Conservation (phyloP, 2,113 vertebrate genomes). For the Odocoileus virginianus region DNA sequence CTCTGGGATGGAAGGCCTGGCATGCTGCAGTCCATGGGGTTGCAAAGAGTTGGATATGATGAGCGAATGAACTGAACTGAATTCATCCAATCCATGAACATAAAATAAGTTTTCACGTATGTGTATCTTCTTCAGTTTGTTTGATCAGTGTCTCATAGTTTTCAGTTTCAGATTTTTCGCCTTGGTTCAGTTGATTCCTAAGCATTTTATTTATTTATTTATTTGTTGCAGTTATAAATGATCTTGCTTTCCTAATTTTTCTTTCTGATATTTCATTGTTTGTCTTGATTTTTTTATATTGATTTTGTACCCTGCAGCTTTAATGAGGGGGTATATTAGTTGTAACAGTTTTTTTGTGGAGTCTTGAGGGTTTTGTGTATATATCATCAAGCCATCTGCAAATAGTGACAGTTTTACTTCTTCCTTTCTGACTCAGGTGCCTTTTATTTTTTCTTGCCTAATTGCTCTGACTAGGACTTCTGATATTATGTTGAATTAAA, state of each 20-base stretch:
- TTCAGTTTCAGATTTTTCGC: neutral
- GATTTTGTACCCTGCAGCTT: neutral
- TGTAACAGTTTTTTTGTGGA: neutral
- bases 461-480: neutral
- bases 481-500: neutral
- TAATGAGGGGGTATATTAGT: neutral
- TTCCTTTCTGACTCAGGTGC: neutral
- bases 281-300: neutral
- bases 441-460: neutral
- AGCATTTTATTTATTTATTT: neutral
- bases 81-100: neutral
- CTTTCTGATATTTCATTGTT: neutral
- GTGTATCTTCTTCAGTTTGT: neutral
- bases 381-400: neutral
- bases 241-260: neutral
- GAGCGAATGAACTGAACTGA: neutral
- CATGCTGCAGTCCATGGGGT: accelerated
- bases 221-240: neutral
- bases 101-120: neutral
- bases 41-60: neutral
- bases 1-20: neutral
- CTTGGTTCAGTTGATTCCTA: neutral
- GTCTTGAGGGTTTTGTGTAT: neutral
- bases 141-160: neutral
- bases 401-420: neutral